Base-by-base conservation (phyloP, 2,797 vertebrate genomes). In the Chloroceryle inda region DNA sequence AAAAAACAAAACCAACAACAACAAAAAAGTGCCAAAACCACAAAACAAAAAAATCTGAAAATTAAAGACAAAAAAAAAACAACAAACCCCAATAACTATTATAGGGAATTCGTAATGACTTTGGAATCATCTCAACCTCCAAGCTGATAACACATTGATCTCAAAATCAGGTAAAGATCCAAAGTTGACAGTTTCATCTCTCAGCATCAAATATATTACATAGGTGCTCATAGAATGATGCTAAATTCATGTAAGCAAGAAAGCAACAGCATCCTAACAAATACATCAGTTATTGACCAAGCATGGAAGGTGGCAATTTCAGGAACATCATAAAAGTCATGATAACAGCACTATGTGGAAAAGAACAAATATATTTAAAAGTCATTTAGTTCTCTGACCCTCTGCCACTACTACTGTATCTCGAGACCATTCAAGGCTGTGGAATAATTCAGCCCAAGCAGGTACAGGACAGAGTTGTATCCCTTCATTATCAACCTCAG, bases 391-490 rank as follows among this genome's bases (percentile, higher is more conserved):
- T 63, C 55, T 52, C 17, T 6, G 3, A 64, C 23, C 8, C 49
- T 27, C 42, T 22, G 4, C 23, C 33, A 26, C 9, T 64, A 59
- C 11, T 68, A 18, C 33, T 49, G 58, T 10, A 52, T 24, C 38
- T 42, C 62, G 59, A 79, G 29, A 11, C 3, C 42, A 35, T 62
- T 47, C 12, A 42, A 73, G 9, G 42, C 21, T 69, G 26, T 53
- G n/a, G 26, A 73, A 89, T 23, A 87, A 76, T 38, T 53, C 44
- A 40, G n/a, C 23, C 53, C 19, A 24, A 66, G 58, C 3, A 21
- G 7, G 7, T 21, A 47, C 0, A 0, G 13, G 13, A 62, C 9
- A 58, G 29, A 80, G 5, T 13, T 35, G 13, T 64, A 22, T n/a
- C 45, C n/a, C 40, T 75, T 53, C 7, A 33, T 24, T 75, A 42